Conservation (phyloP, 2,888 invertebrate genomes). For the Lucinisca nassula region DNA sequence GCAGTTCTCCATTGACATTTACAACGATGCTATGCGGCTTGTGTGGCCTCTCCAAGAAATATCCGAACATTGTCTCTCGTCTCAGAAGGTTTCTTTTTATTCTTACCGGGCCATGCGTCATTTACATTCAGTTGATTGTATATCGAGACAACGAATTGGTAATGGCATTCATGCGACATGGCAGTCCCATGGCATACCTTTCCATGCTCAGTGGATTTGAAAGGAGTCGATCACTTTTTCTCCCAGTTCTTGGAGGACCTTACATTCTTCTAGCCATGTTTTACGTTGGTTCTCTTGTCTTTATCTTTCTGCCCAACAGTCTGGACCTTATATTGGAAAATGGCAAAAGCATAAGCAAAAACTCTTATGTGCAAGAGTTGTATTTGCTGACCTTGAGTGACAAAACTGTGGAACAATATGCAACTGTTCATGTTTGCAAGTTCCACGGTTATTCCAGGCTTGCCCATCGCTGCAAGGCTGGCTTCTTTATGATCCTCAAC, state of each 20-base stretch:
- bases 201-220: conserved; percentile 59
- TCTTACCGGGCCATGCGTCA: conserved; percentile 25
- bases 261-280: conserved; percentile 29
- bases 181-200: conserved; percentile 49
- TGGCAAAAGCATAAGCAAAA: background rate
- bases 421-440: conserved; percentile 6
- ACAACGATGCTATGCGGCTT: conserved; percentile 30
- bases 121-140: conserved; percentile 39
- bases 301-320: conserved; percentile 39
- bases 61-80: conserved; percentile 39
- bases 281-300: conserved; percentile 31
- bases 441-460: conserved; percentile 33
- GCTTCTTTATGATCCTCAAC: conserved; percentile 34
- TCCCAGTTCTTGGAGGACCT: conserved; percentile 59
- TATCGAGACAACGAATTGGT: conserved; percentile 26
- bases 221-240: conserved; percentile 37
- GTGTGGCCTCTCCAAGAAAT: conserved; percentile 32
- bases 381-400: conserved; percentile 27
- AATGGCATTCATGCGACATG: conserved; percentile 44
- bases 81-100: conserved; percentile 35
- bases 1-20: conserved; percentile 40
- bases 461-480: background rate
- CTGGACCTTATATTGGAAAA: conserved; percentile 17
- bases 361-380: background rate
- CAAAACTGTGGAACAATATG: conserved; percentile 24